A percentile compares a stretch with the other conserved stretches of the same genome.
These are phyloP conservation scores for Drosophila nebulosa DNA, from an alignment of 1,140 invertebrate species.

Conservation along the genomic window DNA sequence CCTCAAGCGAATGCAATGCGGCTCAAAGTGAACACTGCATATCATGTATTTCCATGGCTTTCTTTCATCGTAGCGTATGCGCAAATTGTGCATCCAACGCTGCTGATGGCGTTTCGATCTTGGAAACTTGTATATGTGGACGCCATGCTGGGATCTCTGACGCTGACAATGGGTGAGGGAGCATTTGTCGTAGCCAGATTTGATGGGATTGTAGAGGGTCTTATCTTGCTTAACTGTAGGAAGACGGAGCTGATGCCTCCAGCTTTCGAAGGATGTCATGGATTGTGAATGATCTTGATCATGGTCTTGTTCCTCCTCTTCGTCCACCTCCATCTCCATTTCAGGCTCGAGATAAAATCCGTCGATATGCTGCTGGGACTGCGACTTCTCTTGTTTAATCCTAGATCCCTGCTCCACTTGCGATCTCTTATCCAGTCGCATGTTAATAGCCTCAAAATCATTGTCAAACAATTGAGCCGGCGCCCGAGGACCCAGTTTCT, in stretches of 20 bases:
- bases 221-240: constrained; percentile 37
- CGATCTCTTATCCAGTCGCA: constrained; percentile 38
- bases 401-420: not conserved
- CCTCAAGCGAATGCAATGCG: constrained; percentile 47
- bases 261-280: constrained; percentile 5
- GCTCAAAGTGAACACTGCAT: constrained; percentile 65
- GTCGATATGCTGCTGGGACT: not conserved
- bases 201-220: constrained; percentile 42
- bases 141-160: constrained; percentile 51
- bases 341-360: not conserved
- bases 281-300: constrained; percentile 1
- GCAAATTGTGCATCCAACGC: constrained; percentile 64
- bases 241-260: constrained; percentile 22
- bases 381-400: constrained; percentile 3
- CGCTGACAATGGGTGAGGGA: constrained; percentile 62
- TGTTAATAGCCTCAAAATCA: constrained; percentile 43
- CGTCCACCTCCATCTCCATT: constrained; percentile 7
- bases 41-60: constrained; percentile 68
- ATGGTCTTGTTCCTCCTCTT: constrained; percentile 31
- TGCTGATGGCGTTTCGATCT: constrained; percentile 45
- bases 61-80: constrained; percentile 56
- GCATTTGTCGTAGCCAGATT: constrained; percentile 65
- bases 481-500: constrained; percentile 57
- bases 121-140: constrained; percentile 66
- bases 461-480: constrained; percentile 49